These are phyloP conservation scores for Dipodomys spectabilis DNA, from an alignment of 2,113 vertebrate species.

Conservation along the genomic window DNA sequence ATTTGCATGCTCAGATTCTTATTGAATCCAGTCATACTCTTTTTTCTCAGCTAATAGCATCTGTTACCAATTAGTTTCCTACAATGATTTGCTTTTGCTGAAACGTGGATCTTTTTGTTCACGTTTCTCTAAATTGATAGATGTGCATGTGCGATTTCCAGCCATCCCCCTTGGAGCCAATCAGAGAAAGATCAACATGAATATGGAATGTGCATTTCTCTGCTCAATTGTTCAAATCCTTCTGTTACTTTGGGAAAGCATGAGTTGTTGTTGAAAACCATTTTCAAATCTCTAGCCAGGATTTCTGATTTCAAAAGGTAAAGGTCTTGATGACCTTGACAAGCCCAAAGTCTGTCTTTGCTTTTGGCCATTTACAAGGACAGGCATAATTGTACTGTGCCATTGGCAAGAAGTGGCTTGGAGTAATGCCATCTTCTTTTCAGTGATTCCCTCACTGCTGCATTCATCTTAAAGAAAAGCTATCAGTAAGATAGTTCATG, in stretches of 20 bases:
- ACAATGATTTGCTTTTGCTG: constrained; percentile 48
- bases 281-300: background rate
- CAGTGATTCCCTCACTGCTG: background rate
- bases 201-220: background rate
- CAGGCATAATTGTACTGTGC: background rate
- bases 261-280: background rate
- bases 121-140: constrained; percentile 38
- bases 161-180: background rate
- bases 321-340: background rate
- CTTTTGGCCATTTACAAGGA: background rate
- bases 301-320: constrained; percentile 4
- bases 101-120: constrained; percentile 40
- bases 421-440: background rate
- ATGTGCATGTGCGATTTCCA: background rate
- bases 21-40: background rate
- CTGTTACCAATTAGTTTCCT: constrained; percentile 50
- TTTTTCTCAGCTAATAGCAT: constrained; percentile 32
- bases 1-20: constrained; percentile 2
- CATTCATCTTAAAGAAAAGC: background rate
- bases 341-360: background rate
- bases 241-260: background rate
- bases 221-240: background rate
- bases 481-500: background rate
- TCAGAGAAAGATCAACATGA: background rate
- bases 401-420: background rate